These are phyloP conservation scores for Lithophane socia DNA, from an alignment of 2,888 invertebrate genomes.

Conservation along the genomic window DNA sequence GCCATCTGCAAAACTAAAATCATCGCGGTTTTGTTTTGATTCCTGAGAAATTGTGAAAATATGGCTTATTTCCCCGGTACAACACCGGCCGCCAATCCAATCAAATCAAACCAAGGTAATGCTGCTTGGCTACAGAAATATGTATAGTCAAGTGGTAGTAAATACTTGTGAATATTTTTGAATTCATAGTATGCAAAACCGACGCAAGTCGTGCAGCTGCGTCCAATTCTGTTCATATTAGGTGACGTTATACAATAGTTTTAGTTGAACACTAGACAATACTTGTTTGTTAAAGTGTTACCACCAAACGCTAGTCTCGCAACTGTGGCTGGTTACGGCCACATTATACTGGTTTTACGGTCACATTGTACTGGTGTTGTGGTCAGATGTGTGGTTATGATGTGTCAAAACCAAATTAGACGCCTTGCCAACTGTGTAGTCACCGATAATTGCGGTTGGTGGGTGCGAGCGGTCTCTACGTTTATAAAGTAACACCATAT, in stretches of 20 bases:
- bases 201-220: too few species aligned
- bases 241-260: neutral
- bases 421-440: neutral
- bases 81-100: too few species aligned
- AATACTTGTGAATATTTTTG: too few species aligned
- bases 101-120: too few species aligned
- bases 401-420: constrained; percentile 39
- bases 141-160: too few species aligned
- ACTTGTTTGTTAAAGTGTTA: neutral
- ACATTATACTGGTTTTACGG: neutral
- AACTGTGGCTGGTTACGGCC: neutral
- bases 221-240: too few species aligned
- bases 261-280: neutral
- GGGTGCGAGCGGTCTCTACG: neutral
- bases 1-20: neutral
- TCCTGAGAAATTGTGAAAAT: neutral
- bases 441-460: constrained; percentile 28
- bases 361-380: constrained; percentile 10
- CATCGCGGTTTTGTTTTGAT: neutral
- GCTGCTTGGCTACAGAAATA: too few species aligned
- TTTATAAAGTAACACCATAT: neutral
- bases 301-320: neutral
- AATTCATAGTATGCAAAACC: too few species aligned
- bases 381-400: constrained; percentile 27
- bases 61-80: too few species aligned